Conservation (phyloP, 2,113 vertebrate species). For the Piprites chloris region DNA sequence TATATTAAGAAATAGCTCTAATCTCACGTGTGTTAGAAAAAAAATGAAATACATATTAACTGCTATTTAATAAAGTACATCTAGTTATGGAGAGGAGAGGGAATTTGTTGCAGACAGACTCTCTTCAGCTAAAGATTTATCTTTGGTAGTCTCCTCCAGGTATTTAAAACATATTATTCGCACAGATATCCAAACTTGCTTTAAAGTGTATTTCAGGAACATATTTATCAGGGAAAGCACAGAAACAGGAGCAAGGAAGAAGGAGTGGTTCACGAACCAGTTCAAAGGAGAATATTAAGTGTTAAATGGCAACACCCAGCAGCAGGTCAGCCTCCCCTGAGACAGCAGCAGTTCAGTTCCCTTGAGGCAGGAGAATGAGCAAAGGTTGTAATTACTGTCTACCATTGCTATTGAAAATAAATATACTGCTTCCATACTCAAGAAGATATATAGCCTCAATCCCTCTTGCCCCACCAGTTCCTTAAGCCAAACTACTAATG, state of each 20-base stretch:
- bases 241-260: background rate
- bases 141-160: background rate
- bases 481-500: background rate
- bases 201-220: background rate
- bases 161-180: background rate
- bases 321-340: background rate
- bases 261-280: background rate
- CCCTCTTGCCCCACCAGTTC: background rate
- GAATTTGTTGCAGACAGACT: background rate
- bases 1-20: background rate
- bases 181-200: background rate
- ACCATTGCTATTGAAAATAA: constrained; percentile 2
- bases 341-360: background rate
- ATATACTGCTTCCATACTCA: background rate
- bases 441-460: background rate
- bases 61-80: background rate
- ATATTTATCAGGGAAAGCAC: background rate
- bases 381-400: constrained; percentile 28
- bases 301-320: background rate
- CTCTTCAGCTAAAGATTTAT: background rate
- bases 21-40: background rate
- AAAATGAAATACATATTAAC: background rate
- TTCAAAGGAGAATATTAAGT: background rate
- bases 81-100: background rate
- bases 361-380: background rate